Conservation (phyloP, 2,888 invertebrate species). For the Geotrupes spiniger region DNA sequence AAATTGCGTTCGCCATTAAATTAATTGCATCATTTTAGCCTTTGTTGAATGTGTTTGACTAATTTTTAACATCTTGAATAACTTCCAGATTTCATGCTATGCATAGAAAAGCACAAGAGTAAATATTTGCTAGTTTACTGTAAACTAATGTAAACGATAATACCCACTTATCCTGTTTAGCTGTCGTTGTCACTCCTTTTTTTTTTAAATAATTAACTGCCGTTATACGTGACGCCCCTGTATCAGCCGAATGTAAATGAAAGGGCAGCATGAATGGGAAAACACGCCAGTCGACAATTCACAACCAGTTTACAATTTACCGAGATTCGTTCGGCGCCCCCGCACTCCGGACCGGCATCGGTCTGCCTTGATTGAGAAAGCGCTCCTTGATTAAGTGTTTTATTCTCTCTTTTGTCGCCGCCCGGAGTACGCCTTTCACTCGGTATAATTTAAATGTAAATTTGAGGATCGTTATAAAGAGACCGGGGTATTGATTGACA, state of each 20-base stretch:
- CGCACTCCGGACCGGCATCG: conserved; percentile 19
- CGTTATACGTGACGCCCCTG: no score
- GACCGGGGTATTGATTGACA: conserved; percentile 33
- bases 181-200: no score
- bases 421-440: conserved; percentile 27
- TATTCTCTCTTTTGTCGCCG: conserved; percentile 29
- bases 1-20: no score
- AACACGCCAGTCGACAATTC: conserved; percentile 11
- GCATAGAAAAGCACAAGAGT: no score
- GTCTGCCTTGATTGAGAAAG: conserved; percentile 30
- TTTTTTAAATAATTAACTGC: no score
- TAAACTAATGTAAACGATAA: no score
- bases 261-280: conserved; percentile 7
- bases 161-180: no score
- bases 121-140: no score
- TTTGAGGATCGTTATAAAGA: conserved; percentile 35
- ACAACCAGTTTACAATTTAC: conserved; percentile 13
- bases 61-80: no score
- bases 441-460: conserved; percentile 40
- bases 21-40: no score
- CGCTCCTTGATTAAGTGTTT: conserved; percentile 36
- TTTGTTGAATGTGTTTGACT: no score
- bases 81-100: no score
- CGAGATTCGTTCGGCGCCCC: conserved; percentile 22
- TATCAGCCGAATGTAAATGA: background rate